Conservation (phyloP, 2,888 invertebrate genomes). For the Bibio marci region DNA sequence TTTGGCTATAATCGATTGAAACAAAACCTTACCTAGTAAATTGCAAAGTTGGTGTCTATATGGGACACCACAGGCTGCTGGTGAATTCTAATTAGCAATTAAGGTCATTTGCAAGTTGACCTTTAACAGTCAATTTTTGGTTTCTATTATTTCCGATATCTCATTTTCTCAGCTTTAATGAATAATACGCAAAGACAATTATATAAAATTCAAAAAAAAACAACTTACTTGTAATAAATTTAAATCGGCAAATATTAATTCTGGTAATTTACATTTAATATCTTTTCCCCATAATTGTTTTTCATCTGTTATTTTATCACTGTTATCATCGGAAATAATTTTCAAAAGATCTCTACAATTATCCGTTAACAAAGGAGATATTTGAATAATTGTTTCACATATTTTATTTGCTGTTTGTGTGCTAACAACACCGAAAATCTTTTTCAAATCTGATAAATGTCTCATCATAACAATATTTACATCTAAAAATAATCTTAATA, state of each 20-base stretch:
- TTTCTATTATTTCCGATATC: no score
- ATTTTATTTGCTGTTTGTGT: conserved; percentile 37
- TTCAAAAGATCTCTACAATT: conserved; percentile 32
- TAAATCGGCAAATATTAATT: conserved; percentile 2
- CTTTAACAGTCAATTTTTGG: no score
- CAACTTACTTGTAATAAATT: no score
- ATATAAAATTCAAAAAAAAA: no score
- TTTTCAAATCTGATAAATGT: conserved; percentile 37
- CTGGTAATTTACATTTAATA: conserved; percentile 8
- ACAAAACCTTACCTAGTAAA: no score
- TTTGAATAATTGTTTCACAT: conserved; percentile 36
- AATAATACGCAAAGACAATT: no score
- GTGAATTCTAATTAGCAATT: no score
- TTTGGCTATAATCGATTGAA: no score
- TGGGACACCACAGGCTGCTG: no score
- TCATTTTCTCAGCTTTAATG: no score
- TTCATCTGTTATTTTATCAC: not conserved
- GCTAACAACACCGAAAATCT: conserved; percentile 40
- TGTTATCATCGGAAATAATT: conserved; percentile 8
- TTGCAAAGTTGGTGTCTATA: no score
- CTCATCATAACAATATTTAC: conserved; percentile 37
- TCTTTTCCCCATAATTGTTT: conserved; percentile 8
- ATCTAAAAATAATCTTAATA: conserved; percentile 42
- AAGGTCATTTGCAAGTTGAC: no score
- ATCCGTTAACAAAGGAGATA: conserved; percentile 32